Evolutionary conservation across 2,888 invertebrate genomes (phyloP).

Genomic region (Marronus borbonicus): DNA sequence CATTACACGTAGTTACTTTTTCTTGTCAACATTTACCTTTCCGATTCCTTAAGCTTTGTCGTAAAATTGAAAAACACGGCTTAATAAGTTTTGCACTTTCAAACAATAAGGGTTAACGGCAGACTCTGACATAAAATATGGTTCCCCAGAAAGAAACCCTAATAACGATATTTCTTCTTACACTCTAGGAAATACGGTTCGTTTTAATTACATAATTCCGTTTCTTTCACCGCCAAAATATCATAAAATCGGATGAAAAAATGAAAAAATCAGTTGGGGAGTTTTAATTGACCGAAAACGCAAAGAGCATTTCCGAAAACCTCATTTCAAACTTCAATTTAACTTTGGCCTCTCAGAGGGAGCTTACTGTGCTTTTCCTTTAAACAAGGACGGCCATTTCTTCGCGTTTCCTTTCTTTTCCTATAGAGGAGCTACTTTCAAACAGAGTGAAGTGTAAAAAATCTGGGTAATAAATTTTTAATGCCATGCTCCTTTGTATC

Average conservation of each 20-base stretch:
- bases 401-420: too few relatives aligned
- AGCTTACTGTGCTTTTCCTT: background rate
- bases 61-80: background rate
- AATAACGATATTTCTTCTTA: slow-evolving; percentile 28
- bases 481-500: too few relatives aligned
- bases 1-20: background rate
- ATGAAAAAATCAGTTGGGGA: slow-evolving; percentile 33
- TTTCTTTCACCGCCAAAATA: slow-evolving; percentile 21
- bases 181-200: slow-evolving; percentile 29
- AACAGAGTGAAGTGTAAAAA: too few relatives aligned
- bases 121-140: slow-evolving; percentile 3
- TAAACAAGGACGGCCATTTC: background rate
- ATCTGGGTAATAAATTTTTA: too few relatives aligned
- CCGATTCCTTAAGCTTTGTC: background rate
- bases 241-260: slow-evolving; percentile 38
- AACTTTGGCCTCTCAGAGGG: slow-evolving; percentile 13
- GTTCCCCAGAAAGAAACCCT: background rate
- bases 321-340: slow-evolving; percentile 38
- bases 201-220: slow-evolving; percentile 40
- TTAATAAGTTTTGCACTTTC: slow-evolving; percentile 16
- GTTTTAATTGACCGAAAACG: slow-evolving; percentile 42
- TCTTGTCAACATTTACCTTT: too few relatives aligned
- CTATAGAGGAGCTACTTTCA: too few relatives aligned
- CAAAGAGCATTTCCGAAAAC: slow-evolving; percentile 23
- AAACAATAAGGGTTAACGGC: slow-evolving; percentile 1